phyloP scores from a whole-genome alignment of 2,888 invertebrate species.

The Drosophila helvetica region DNA sequence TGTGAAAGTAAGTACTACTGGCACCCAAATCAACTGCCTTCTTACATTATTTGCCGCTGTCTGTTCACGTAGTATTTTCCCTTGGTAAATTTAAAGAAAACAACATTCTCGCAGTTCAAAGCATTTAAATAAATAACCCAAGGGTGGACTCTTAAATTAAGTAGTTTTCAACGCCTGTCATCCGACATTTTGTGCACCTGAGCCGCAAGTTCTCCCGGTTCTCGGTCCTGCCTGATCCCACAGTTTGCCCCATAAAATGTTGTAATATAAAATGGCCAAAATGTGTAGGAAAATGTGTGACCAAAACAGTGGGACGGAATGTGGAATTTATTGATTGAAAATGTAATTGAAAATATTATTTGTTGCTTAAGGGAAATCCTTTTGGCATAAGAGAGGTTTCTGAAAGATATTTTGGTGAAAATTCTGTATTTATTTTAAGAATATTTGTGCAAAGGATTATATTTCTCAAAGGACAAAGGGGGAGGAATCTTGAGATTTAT shows the following conservation, averaged over 20 bases:
- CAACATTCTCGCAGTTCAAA: conserved; percentile 48
- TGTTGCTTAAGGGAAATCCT: neutral
- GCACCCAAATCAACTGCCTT: conserved; percentile 33
- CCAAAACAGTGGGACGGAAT: conserved; percentile 8
- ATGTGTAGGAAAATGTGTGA: conserved; percentile 7
- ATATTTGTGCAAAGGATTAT: neutral
- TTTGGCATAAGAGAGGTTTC: neutral
- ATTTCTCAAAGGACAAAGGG: too few species aligned
- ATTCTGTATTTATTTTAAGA: too few species aligned
- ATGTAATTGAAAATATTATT: neutral
- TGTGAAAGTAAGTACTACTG: conserved; percentile 19
- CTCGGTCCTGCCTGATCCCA: neutral
- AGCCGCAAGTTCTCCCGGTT: neutral
- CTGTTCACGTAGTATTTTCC: conserved; percentile 31
- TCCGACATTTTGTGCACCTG: conserved; percentile 44
- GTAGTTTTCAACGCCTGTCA: conserved; percentile 45
- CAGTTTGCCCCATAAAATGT: conserved; percentile 26
- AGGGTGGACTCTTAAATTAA: conserved; percentile 37
- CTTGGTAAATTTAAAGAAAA: conserved; percentile 70
- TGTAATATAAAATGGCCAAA: conserved; percentile 38
- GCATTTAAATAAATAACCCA: conserved; percentile 43
- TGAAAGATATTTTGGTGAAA: neutral
- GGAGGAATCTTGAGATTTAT: neutral
- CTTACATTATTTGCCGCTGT: conserved; percentile 6
- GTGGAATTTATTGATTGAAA: neutral